Conservation (phyloP, 2,113 vertebrate species). For the Montifringilla adamsi region DNA sequence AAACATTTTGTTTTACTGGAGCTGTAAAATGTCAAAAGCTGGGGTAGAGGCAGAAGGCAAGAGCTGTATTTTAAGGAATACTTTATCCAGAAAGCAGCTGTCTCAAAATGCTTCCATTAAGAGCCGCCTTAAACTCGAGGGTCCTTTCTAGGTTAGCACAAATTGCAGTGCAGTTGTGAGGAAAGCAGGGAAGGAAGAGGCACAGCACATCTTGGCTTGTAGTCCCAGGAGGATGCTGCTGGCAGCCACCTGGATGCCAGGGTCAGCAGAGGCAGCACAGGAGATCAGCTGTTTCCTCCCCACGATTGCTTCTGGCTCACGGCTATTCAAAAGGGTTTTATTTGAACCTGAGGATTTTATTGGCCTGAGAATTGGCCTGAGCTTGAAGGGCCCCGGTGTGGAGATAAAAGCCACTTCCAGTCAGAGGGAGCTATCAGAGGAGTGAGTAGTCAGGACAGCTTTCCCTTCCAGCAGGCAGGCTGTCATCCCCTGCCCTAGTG, state of each 20-base stretch:
- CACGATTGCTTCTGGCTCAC: background rate
- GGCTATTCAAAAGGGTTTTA: background rate
- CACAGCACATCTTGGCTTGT: background rate
- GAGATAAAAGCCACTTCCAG: background rate
- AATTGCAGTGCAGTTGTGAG: background rate
- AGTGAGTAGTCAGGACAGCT: background rate
- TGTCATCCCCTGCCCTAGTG: fast-evolving
- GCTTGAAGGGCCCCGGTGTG: background rate
- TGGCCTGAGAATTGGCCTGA: background rate
- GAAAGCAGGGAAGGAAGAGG: background rate
- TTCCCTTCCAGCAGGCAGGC: background rate
- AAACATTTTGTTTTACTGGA: conserved; percentile 8
- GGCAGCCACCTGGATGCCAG: background rate
- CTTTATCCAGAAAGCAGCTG: background rate
- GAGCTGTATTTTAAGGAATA: conserved; percentile 26
- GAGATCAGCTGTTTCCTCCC: background rate
- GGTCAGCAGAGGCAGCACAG: background rate
- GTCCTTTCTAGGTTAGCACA: background rate
- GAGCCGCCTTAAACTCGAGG: conserved; percentile 6
- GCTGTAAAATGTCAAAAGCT: conserved; percentile 37
- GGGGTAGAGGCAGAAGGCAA: background rate
- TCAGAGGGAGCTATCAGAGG: background rate
- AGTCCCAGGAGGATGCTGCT: background rate
- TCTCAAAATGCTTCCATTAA: background rate
- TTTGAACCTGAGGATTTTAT: background rate